Base-by-base conservation (phyloP, 2,797 vertebrate species). In the Tolypeutes matacus region DNA sequence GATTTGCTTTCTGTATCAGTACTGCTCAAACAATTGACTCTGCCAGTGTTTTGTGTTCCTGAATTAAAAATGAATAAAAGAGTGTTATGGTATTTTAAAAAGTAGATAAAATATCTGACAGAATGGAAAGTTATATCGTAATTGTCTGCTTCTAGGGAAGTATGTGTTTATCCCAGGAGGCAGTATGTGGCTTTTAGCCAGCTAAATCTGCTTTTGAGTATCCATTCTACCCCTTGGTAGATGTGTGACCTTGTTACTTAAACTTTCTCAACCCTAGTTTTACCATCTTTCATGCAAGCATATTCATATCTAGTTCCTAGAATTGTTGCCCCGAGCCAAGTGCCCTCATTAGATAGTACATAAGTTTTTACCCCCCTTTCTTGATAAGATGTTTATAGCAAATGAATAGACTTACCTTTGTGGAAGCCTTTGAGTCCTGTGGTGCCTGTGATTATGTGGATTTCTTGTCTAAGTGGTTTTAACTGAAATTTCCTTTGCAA, bases 401-500 rank as follows among this genome's bases (percentile, higher is more conserved):
- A 29, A 29, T 31, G 36, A 46, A 11, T 62, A 15, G 53, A 18
- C 11, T 46, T 69, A 7, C 2, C n/a, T 60, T 60, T 36, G 31
- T 87, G 20, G 34, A 91, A 75, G 64, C 23, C 9, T 36, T 49
- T 60, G 60, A 23, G 4, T 69, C n/a, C 42, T 89, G 0, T 53
- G 15, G 84, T 42, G 56, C 34, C 5, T 89, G 17, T 73, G 23
- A 58, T 78, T 80, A 49, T n/a, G 23, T 72, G 31, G 21, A 12
- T 21, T 76, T 84, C 27, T 81, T 69, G 12, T 69, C 21, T 49
- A 2, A 73, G 7, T 77, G 56, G 0, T 65, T 82, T 77, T 94
- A 91, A 98, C 87, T 77, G 49, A 93, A 17, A 36, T 96, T 39
- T 92, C 94, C 25, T 97, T 3, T 96, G 0, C 86, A 77, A 46